These are phyloP conservation scores for Eleginops maclovinus DNA, from an alignment of 2,113 vertebrate species.

Conservation along the genomic window DNA sequence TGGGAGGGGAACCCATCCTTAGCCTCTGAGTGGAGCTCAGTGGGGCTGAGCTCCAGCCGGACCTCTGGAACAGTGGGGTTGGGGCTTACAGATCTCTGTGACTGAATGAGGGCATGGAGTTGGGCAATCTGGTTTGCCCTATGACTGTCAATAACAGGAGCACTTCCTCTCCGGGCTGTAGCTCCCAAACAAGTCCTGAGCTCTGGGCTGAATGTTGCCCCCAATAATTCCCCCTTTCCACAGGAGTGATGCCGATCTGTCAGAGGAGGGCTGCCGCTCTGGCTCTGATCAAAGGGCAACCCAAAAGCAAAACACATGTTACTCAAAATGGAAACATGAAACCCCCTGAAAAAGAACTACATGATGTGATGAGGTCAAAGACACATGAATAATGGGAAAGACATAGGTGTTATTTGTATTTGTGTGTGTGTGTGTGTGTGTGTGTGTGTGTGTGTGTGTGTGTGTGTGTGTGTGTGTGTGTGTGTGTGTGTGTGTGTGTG, in stretches of 20 bases:
- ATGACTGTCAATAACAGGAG: constrained; percentile 76
- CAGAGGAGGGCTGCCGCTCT: constrained; percentile 50
- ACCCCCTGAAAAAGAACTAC: background rate
- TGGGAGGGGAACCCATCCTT: constrained; percentile 32
- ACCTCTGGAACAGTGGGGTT: constrained; percentile 33
- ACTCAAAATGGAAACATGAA: constrained; percentile 52
- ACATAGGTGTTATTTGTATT: background rate
- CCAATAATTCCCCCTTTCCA: constrained; percentile 60
- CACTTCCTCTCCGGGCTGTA: constrained; percentile 75
- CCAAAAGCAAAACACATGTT: constrained; percentile 73
- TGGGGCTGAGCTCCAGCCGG: constrained; percentile 34
- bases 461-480: background rate
- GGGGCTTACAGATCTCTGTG: constrained; percentile 58
- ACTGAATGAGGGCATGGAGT: constrained; percentile 53
- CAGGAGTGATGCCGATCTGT: constrained; percentile 66
- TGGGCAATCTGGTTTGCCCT: constrained; percentile 58
- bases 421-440: background rate
- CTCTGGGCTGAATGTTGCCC: constrained; percentile 47
- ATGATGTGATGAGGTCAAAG: constrained; percentile 22
- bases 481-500: background rate
- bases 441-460: background rate
- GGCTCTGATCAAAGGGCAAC: constrained; percentile 64
- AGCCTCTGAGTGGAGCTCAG: constrained; percentile 30
- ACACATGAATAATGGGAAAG: background rate
- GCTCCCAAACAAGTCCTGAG: constrained; percentile 56